Conservation (phyloP, 2,797 vertebrate genomes). For the Pseudomugil tenellus region DNA sequence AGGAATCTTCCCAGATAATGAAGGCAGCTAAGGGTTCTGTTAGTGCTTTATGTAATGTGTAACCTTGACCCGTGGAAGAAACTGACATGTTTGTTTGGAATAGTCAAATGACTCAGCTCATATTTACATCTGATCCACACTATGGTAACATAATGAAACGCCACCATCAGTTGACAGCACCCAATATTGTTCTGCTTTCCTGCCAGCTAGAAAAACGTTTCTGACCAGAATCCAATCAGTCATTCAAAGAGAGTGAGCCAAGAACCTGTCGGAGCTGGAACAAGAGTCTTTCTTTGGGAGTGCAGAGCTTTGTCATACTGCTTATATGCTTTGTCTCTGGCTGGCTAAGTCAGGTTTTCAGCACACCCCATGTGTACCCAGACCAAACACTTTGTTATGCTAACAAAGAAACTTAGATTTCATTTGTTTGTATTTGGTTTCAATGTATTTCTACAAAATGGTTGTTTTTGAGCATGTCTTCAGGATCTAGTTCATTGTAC, state of each 20-base stretch:
- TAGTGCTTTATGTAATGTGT: not conserved
- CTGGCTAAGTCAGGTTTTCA: conserved; percentile 56
- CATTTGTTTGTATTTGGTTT: conserved; percentile 10
- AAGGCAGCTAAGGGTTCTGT: not conserved
- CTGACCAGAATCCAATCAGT: conserved; percentile 77
- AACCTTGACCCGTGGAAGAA: conserved; percentile 15
- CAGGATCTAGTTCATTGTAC: not conserved
- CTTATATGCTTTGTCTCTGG: conserved; percentile 67
- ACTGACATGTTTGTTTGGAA: conserved; percentile 42
- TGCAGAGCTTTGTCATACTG: conserved; percentile 68
- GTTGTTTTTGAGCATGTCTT: not conserved
- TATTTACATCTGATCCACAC: conserved; percentile 62
- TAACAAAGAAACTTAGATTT: conserved; percentile 33
- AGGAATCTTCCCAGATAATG: not conserved
- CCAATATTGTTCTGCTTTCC: conserved; percentile 70
- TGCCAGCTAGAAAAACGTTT: conserved; percentile 63
- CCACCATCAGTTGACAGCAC: conserved; percentile 63
- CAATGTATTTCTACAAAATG: conserved; percentile 7
- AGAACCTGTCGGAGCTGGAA: conserved; percentile 71
- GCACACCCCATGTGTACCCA: conserved; percentile 36
- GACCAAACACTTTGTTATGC: conserved; percentile 54
- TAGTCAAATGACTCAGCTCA: conserved; percentile 61
- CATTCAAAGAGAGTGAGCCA: conserved; percentile 66
- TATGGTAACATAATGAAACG: conserved; percentile 64
- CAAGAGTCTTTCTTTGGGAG: conserved; percentile 69